phyloP scores from a whole-genome alignment of 2,888 invertebrate species.

The Eupeodes luniger region DNA sequence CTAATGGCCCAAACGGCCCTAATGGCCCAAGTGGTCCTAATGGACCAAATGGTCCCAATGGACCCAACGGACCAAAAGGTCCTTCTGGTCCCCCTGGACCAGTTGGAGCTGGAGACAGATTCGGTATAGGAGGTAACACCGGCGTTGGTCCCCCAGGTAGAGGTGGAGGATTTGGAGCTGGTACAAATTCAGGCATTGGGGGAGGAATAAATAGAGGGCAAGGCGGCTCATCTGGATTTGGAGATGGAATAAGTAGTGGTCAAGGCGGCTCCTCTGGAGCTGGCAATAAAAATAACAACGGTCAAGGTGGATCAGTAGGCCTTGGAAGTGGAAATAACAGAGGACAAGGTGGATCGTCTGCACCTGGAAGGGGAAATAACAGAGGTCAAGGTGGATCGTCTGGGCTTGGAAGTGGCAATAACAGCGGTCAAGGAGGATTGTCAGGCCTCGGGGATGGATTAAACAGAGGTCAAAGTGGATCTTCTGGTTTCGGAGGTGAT shows the following conservation, averaged over 20 bases:
- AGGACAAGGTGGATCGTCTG: conserved; percentile 32
- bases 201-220: background rate
- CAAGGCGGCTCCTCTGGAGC: conserved; percentile 58
- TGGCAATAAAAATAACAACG: conserved; percentile 74
- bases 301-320: background rate
- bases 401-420: background rate
- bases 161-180: conserved; percentile 73
- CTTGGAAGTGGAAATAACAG: conserved; percentile 74
- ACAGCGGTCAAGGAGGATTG: conserved; percentile 20
- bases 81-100: conserved; percentile 77
- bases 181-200: conserved; percentile 76
- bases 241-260: conserved; percentile 60
- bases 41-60: conserved; percentile 65
- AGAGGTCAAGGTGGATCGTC: background rate
- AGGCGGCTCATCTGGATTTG: conserved; percentile 7
- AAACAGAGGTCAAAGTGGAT: conserved; percentile 8
- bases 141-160: conserved; percentile 62
- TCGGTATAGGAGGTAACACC: conserved; percentile 72
- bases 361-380: background rate
- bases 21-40: conserved; percentile 38
- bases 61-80: conserved; percentile 60
- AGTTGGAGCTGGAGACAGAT: conserved; percentile 69
- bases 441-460: background rate
- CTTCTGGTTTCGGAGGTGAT: conserved; percentile 24
- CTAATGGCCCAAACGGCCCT: conserved; percentile 55